A percentile compares a stretch with the other conserved stretches of the same genome.
phyloP scores from a whole-genome alignment of 2,113 vertebrate species.

The Mystacornis crossleyi region DNA sequence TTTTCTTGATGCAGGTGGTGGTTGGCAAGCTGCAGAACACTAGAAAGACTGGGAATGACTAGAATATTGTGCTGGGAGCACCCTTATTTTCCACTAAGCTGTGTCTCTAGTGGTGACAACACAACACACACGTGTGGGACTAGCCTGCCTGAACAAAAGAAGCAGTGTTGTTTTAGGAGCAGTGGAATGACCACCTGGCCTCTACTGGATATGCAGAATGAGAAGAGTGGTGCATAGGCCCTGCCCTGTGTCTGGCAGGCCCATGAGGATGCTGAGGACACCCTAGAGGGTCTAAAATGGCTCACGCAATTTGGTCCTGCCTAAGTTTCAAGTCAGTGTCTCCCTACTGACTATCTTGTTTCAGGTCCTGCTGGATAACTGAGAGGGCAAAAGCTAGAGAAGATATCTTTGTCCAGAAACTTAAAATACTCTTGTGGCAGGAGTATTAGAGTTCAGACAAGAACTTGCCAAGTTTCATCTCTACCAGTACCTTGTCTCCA shows the following conservation, averaged over 20 bases:
- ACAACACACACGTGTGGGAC: neutral
- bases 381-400: neutral
- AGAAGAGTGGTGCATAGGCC: neutral
- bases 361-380: neutral
- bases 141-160: neutral
- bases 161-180: neutral
- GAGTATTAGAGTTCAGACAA: slow-evolving; percentile 12
- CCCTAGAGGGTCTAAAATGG: neutral
- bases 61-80: neutral
- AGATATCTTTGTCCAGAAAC: neutral
- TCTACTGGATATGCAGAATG: neutral
- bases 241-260: neutral
- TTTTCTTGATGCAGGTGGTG: neutral
- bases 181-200: neutral
- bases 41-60: neutral
- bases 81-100: neutral
- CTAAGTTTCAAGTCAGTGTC: neutral
- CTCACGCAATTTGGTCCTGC: neutral
- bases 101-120: neutral
- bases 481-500: slow-evolving; percentile 21
- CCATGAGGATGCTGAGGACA: neutral
- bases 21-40: neutral
- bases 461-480: slow-evolving; percentile 17
- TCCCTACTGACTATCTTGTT: neutral
- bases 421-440: slow-evolving; percentile 16